A percentile compares a stretch with the other conserved stretches of the same genome.
Evolutionary conservation across 2,797 vertebrate genomes (phyloP).

Genomic region (Triplophysa yarkandensis): DNA sequence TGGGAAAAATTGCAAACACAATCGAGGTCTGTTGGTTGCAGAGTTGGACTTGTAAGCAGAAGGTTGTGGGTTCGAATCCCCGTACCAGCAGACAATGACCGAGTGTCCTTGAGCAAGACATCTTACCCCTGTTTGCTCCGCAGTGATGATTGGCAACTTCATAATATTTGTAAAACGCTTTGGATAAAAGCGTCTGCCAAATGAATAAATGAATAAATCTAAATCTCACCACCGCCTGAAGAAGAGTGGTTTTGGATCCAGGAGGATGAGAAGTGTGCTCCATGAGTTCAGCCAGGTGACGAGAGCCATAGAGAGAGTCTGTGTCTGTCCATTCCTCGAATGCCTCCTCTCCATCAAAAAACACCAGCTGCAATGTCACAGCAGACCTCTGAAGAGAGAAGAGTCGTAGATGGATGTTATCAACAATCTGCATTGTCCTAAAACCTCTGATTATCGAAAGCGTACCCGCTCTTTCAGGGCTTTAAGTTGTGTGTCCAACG

Average conservation of each 20-base stretch:
- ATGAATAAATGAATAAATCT: not conserved
- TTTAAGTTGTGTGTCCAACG: conserved; percentile 78
- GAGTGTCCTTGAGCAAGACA: too few relatives aligned
- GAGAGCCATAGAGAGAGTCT: conserved; percentile 90
- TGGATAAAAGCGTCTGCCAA: not conserved
- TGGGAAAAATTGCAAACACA: too few relatives aligned
- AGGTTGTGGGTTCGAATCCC: too few relatives aligned
- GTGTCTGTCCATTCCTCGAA: conserved; percentile 84
- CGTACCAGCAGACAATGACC: too few relatives aligned
- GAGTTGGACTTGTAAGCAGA: too few relatives aligned
- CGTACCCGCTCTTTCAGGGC: conserved; percentile 78
- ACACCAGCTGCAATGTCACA: conserved; percentile 86
- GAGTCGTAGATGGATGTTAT: not conserved
- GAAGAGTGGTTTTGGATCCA: conserved; percentile 65
- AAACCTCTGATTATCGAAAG: not conserved
- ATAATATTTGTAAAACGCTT: too few relatives aligned
- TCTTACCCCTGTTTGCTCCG: too few relatives aligned
- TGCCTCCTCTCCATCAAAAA: conserved; percentile 91
- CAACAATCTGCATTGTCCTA: too few relatives aligned
- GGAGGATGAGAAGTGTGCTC: conserved; percentile 70
- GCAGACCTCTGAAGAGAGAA: conserved; percentile 64
- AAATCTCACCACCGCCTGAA: conserved; percentile 84
- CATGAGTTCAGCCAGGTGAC: conserved; percentile 86
- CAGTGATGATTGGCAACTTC: too few relatives aligned
- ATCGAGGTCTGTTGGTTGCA: too few relatives aligned